A percentile compares a stretch with the other conserved stretches of the same genome.
Conservation (phyloP, 1,140 invertebrate species). For the Sycophila sp. region DNA sequence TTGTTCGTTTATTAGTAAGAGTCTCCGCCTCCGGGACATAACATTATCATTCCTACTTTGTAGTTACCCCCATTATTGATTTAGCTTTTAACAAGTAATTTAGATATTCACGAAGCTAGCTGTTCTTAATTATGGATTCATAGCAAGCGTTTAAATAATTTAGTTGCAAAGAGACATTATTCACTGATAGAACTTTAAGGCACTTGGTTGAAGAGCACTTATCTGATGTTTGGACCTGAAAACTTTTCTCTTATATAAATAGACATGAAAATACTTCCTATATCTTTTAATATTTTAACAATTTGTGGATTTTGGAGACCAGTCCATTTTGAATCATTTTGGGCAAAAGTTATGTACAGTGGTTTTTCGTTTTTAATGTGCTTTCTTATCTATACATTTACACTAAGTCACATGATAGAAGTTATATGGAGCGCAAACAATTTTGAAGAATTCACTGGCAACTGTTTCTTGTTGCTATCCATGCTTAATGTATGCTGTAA, state of each 20-base stretch:
- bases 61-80: neutral
- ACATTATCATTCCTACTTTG: neutral
- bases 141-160: too few relatives aligned
- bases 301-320: slow-evolving; percentile 48
- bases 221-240: too few relatives aligned
- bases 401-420: slow-evolving; percentile 45
- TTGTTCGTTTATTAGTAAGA: too few relatives aligned
- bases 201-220: too few relatives aligned
- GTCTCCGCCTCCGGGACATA: too few relatives aligned
- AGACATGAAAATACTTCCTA: slow-evolving; percentile 43
- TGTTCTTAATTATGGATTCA: neutral
- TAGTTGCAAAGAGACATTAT: too few relatives aligned
- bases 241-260: too few relatives aligned
- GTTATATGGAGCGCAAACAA: slow-evolving; percentile 39
- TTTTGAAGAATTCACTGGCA: slow-evolving; percentile 45
- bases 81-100: neutral
- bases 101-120: neutral
- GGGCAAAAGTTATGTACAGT: slow-evolving; percentile 34
- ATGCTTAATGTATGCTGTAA: slow-evolving; percentile 50
- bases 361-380: slow-evolving; percentile 40
- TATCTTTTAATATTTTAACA: slow-evolving; percentile 45
- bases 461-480: slow-evolving; percentile 48
- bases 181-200: too few relatives aligned
- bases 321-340: slow-evolving; percentile 24
- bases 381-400: slow-evolving; percentile 42